These are phyloP conservation scores for Leptopilina drosophilae DNA, from an alignment of 2,888 invertebrate genomes.

Conservation along the genomic window DNA sequence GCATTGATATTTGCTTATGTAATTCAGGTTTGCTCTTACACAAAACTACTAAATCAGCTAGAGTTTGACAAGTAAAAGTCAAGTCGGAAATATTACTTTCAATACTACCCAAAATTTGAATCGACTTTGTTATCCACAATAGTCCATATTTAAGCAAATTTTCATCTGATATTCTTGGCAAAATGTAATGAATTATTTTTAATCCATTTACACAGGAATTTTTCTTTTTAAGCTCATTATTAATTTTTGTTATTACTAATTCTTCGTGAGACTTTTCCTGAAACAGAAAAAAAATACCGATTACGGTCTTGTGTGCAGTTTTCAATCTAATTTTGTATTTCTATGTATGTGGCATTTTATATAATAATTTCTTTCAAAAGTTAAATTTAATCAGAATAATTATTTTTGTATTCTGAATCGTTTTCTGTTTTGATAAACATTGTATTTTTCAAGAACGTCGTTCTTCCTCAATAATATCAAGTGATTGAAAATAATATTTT, in stretches of 20 bases:
- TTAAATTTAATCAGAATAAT: too few relatives aligned
- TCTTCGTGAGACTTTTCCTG: constrained; percentile 62
- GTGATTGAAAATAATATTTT: too few relatives aligned
- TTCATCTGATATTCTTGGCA: constrained; percentile 61
- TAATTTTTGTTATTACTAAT: constrained; percentile 62
- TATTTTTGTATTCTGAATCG: too few relatives aligned
- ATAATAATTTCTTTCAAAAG: too few relatives aligned
- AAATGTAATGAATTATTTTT: constrained; percentile 58
- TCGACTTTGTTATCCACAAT: constrained; percentile 69
- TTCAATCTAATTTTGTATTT: too few relatives aligned
- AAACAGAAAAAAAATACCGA: constrained; percentile 26
- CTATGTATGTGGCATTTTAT: too few relatives aligned
- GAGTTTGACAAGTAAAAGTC: constrained; percentile 62
- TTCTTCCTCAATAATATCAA: too few relatives aligned
- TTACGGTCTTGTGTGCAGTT: too few relatives aligned
- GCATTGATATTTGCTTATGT: constrained; percentile 70
- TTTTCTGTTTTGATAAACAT: too few relatives aligned
- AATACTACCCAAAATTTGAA: constrained; percentile 63
- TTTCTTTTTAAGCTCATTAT: constrained; percentile 66
- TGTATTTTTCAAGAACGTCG: too few relatives aligned
- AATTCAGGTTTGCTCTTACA: constrained; percentile 69
- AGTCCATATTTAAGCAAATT: constrained; percentile 63
- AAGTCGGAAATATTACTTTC: constrained; percentile 60
- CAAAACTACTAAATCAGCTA: constrained; percentile 59
- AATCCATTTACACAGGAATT: constrained; percentile 63